phyloP scores from a whole-genome alignment of 2,888 invertebrate genomes.

The Carterocephalus palaemon region DNA sequence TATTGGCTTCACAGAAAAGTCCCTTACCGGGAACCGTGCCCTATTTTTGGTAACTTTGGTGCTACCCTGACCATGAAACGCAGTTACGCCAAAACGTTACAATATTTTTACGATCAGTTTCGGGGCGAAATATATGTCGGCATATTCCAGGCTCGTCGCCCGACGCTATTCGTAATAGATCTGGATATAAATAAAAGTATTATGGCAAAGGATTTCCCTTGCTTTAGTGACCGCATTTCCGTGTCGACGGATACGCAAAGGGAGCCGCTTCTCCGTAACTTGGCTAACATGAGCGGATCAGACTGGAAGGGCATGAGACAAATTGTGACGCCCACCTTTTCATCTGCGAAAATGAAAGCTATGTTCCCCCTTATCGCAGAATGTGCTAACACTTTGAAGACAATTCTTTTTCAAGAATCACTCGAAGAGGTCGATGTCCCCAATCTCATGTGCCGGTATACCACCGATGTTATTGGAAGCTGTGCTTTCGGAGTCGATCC shows the following conservation, averaged over 20 bases:
- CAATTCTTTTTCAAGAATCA: conserved; percentile 44
- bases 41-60: conserved; percentile 73
- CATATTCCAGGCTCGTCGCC: conserved; percentile 69
- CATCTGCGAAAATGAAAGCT: conserved; percentile 72
- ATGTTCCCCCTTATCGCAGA: conserved; percentile 70
- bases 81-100: conserved; percentile 63
- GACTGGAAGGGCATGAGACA: conserved; percentile 72
- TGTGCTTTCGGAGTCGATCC: conserved; percentile 72
- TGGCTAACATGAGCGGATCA: conserved; percentile 69
- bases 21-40: conserved; percentile 68
- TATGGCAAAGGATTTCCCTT: conserved; percentile 56
- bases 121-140: conserved; percentile 61
- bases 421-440: conserved; percentile 57
- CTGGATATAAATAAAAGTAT: conserved; percentile 61
- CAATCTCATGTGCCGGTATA: conserved; percentile 60
- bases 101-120: conserved; percentile 59
- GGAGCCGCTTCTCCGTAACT: conserved; percentile 67
- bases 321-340: conserved; percentile 70
- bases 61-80: conserved; percentile 61
- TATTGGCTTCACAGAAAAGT: conserved; percentile 65
- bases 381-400: conserved; percentile 57
- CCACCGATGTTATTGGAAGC: conserved; percentile 71
- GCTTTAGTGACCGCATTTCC: conserved; percentile 65
- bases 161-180: conserved; percentile 65
- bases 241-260: conserved; percentile 64